Percentiles rank a stretch among this genome's conserved stretches.
Conservation (phyloP, 2,113 vertebrate species). For the Mellivora capensis region DNA sequence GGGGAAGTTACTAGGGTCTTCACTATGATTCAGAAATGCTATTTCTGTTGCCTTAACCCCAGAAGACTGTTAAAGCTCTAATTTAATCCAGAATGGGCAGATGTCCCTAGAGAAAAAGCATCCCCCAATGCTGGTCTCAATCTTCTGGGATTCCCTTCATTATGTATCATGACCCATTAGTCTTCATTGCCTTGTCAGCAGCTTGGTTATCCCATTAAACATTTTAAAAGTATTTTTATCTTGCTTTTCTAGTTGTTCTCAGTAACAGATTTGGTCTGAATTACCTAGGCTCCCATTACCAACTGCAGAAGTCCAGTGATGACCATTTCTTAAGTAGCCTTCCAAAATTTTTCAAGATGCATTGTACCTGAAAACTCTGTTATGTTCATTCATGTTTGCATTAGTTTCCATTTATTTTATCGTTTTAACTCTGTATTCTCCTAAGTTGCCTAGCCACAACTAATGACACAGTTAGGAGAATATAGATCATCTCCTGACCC, state of each 20-base stretch:
- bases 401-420: not conserved
- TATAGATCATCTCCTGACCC: not conserved
- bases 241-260: not conserved
- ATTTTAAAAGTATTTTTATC: not conserved
- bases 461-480: not conserved
- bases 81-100: not conserved
- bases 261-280: not conserved
- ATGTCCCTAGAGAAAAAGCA: not conserved
- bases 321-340: not conserved
- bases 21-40: not conserved
- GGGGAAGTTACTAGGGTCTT: not conserved
- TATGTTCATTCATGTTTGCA: not conserved
- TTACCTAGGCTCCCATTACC: not conserved
- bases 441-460: not conserved
- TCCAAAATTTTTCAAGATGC: not conserved
- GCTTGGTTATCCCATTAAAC: not conserved
- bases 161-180: not conserved
- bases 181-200: not conserved
- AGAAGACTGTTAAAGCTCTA: not conserved
- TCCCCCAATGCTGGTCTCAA: not conserved
- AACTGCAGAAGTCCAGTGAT: not conserved
- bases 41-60: not conserved
- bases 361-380: not conserved
- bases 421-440: not conserved
- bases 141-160: not conserved